Evolutionary conservation across 2,113 vertebrate species (phyloP).

Genomic region (Progne subis): DNA sequence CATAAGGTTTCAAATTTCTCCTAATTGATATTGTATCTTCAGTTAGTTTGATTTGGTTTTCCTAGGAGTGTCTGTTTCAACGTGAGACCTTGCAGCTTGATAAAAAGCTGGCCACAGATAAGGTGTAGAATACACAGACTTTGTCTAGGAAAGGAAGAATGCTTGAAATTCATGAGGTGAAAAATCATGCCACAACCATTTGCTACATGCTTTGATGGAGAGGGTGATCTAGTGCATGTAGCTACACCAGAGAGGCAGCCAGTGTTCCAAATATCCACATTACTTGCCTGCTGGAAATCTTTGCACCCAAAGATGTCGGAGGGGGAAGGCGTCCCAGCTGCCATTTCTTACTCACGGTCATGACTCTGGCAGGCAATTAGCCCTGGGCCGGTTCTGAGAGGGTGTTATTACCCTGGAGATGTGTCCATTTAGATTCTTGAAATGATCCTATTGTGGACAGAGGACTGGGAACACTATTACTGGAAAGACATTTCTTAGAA

Average conservation of each 20-base stretch:
- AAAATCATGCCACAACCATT: not conserved
- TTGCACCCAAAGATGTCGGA: not conserved
- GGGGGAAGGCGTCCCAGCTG: not conserved
- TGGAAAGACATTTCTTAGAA: conserved; percentile 28
- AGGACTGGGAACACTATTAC: not conserved
- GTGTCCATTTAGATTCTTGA: not conserved
- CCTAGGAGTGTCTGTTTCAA: not conserved
- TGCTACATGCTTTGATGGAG: rapidly evolving
- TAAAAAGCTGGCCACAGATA: not conserved
- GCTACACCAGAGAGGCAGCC: not conserved
- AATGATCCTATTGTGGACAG: not conserved
- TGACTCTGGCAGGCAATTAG: not conserved
- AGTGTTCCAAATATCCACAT: rapidly evolving
- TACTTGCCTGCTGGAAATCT: not conserved
- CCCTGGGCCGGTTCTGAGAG: not conserved
- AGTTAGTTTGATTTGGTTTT: not conserved
- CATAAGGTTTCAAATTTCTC: not conserved
- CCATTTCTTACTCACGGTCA: not conserved
- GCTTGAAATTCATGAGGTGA: not conserved
- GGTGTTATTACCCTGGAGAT: not conserved
- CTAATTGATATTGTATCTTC: not conserved
- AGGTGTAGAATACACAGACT: not conserved
- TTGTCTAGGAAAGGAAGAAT: not conserved
- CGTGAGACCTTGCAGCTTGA: rapidly evolving
- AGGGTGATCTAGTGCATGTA: not conserved